Evolutionary conservation across 2,888 invertebrate genomes (phyloP), one percentile per base, ranked within the genome.

Genomic region (Steinernema carpocapsae): DNA sequence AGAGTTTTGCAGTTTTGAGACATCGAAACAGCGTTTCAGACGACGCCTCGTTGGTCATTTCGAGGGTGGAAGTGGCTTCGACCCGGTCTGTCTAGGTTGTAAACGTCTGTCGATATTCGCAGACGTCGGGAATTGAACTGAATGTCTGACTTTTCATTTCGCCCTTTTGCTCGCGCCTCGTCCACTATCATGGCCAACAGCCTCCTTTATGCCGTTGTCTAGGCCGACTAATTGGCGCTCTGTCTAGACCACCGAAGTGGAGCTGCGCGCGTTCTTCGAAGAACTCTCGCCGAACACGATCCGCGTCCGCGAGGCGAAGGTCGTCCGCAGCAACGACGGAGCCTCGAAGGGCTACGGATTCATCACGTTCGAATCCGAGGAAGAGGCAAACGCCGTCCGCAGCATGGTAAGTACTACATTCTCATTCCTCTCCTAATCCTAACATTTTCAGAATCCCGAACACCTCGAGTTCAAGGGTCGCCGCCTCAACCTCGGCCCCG

Each of bases 241-340:
- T 71, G 71, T 78, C 42, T 72, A 83, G 82, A 81, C 81, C 0
- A 78, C 76, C 0, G 82, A 83, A 52, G 24, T 73, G 19, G 80
- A 80, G 0, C 72, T 82, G 19, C 78, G 80, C 12, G 72, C 78
- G 37, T 79, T 77, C 80, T 97, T 97, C 89, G 94, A 94, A 78
- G 92, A 92, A 71, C 90, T 88, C 84, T 37, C 37, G 10, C 37
- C 37, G 10, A 10, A 37, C 3, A 37, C 37, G 4, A 94, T 95
- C 72, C 93, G 93, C 71, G 89, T 90, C 1, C 94, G 89, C 80
- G 90, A 94, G 70, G 94, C 94, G 72, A 94, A 97, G 90, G 95
- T 97, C 82, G 96, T 97, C 80, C 93, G 93, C 84, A 95, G 96
- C 88, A 91, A 95, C 84, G 95, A 94, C 79, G 96, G 96, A 2